Conservation (phyloP, 2,113 vertebrate species). For the Rhabdomys dilectus region DNA sequence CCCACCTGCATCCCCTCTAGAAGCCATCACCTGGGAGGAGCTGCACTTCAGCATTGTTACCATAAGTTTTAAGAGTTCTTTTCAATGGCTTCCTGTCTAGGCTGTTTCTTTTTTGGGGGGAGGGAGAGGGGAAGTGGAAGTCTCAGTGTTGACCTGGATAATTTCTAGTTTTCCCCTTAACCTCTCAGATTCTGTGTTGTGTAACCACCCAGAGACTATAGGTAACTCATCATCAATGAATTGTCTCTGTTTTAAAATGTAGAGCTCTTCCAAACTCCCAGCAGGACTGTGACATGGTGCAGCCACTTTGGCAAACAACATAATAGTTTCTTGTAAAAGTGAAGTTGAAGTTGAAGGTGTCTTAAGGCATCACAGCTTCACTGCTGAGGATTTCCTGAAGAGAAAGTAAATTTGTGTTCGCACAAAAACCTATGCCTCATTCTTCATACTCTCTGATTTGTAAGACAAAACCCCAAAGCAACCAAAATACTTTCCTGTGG, state of each 20-base stretch:
- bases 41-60: background rate
- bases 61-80: background rate
- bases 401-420: conserved; percentile 19
- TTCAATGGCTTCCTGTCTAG: background rate
- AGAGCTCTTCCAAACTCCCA: background rate
- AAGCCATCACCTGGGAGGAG: background rate
- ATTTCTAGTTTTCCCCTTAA: conserved; percentile 49
- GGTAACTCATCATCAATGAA: conserved; percentile 42
- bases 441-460: conserved; percentile 25
- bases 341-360: conserved; percentile 37
- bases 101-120: background rate
- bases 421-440: background rate
- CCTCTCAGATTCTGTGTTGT: conserved; percentile 21
- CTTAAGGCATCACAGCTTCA: conserved; percentile 2
- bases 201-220: conserved; percentile 40
- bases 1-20: background rate
- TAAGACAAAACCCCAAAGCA: conserved; percentile 24
- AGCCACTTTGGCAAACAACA: conserved; percentile 26
- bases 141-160: conserved; percentile 23
- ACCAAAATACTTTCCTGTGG: background rate
- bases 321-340: conserved; percentile 49
- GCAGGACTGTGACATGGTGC: background rate
- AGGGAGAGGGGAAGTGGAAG: background rate
- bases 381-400: conserved; percentile 33
- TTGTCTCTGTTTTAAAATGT: conserved; percentile 66